These are phyloP conservation scores for Pseudanteris insignis DNA, from an alignment of 2,888 invertebrate genomes.

Conservation along the genomic window DNA sequence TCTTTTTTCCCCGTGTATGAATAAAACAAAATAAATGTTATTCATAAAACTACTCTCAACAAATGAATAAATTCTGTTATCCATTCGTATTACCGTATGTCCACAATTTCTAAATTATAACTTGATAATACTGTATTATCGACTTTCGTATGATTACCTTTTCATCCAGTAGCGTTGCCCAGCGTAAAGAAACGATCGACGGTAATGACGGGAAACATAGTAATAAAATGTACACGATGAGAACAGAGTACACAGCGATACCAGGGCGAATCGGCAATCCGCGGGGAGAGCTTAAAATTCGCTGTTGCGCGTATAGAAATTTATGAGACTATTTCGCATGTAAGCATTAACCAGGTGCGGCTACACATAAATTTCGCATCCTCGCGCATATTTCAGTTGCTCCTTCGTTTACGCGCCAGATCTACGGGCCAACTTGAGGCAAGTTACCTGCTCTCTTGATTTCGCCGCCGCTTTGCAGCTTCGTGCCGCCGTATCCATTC, in stretches of 20 bases:
- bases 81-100: too few species aligned
- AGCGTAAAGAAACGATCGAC: too few species aligned
- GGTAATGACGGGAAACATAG: constrained; percentile 16
- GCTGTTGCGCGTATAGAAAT: constrained; percentile 59
- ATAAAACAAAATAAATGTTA: too few species aligned
- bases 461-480: constrained; percentile 16
- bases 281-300: constrained; percentile 57
- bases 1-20: too few species aligned
- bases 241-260: constrained; percentile 23
- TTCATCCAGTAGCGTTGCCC: too few species aligned
- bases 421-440: constrained; percentile 56
- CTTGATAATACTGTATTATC: too few species aligned
- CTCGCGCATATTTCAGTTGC: constrained; percentile 63
- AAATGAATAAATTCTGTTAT: too few species aligned
- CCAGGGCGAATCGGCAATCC: constrained; percentile 52
- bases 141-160: too few species aligned
- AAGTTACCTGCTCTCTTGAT: constrained; percentile 57
- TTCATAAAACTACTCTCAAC: too few species aligned
- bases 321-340: constrained; percentile 65
- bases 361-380: constrained; percentile 65
- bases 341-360: constrained; percentile 66
- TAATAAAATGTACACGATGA: constrained; percentile 22
- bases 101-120: too few species aligned
- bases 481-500: constrained; percentile 37
- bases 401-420: constrained; percentile 51